phyloP scores from a whole-genome alignment of 2,113 vertebrate species.

The Hippoglossus stenolepis region DNA sequence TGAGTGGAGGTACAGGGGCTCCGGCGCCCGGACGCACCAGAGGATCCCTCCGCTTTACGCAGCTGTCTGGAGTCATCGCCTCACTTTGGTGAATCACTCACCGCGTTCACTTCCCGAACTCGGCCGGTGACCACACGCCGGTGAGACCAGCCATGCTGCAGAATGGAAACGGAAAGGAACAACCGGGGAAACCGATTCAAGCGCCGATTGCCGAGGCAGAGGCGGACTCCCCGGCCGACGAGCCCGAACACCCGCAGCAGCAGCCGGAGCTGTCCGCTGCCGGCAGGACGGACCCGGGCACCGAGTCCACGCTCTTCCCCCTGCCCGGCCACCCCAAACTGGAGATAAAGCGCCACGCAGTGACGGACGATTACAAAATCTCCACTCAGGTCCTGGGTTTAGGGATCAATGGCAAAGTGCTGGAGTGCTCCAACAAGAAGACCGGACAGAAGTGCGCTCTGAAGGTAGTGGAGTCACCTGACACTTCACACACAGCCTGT shows the following conservation, averaged over 20 bases:
- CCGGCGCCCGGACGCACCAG: constrained; percentile 14
- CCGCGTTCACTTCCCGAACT: background rate
- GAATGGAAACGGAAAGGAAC: constrained; percentile 76
- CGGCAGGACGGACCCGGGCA: constrained; percentile 21
- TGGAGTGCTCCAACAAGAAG: constrained; percentile 92
- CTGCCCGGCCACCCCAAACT: constrained; percentile 81
- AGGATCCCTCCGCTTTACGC: constrained; percentile 31
- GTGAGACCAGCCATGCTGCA: constrained; percentile 78
- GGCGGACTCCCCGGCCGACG: constrained; percentile 15
- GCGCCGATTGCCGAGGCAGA: constrained; percentile 57
- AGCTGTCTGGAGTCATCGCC: constrained; percentile 24
- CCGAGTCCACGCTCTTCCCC: constrained; percentile 66
- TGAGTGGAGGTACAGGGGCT: background rate
- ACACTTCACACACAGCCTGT: background rate
- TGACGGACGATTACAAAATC: constrained; percentile 96
- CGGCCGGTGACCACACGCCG: constrained; percentile 12
- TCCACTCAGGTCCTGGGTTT: constrained; percentile 94
- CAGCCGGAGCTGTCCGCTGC: background rate
- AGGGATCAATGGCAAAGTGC: constrained; percentile 97
- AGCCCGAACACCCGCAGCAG: background rate
- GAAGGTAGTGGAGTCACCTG: constrained; percentile 82
- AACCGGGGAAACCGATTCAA: constrained; percentile 51
- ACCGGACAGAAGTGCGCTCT: constrained; percentile 94
- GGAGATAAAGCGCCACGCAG: constrained; percentile 93
- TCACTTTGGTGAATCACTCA: constrained; percentile 21